Evolutionary conservation across 1,140 invertebrate species (phyloP).

Genomic region (Anastrepha obliqua): DNA sequence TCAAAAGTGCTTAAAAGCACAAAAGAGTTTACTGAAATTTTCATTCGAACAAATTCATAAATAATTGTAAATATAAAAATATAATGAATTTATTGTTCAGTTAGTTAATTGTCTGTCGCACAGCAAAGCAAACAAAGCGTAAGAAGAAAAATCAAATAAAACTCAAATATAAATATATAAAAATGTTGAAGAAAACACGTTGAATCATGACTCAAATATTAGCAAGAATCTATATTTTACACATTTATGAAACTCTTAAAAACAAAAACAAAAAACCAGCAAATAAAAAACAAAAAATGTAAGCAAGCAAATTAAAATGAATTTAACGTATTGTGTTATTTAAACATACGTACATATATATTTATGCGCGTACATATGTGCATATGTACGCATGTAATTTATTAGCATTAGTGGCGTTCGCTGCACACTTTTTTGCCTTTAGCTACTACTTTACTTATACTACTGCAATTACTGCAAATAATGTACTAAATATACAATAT

Average conservation of each 20-base stretch:
- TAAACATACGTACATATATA: neutral
- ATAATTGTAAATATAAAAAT: slow-evolving; percentile 42
- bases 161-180: slow-evolving; percentile 7
- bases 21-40: neutral
- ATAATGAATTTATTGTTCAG: slow-evolving; percentile 41
- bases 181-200: slow-evolving; percentile 16
- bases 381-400: neutral
- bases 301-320: neutral
- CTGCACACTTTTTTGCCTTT: slow-evolving; percentile 26
- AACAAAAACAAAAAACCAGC: neutral
- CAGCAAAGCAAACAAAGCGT: slow-evolving; percentile 2
- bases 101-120: slow-evolving; percentile 45
- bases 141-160: neutral
- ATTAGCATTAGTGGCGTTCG: slow-evolving; percentile 28
- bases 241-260: slow-evolving; percentile 32
- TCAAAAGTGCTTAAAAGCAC: neutral
- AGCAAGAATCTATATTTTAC: slow-evolving; percentile 41
- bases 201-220: slow-evolving; percentile 43
- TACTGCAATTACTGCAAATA: no score
- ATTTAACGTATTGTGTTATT: neutral
- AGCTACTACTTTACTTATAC: neutral
- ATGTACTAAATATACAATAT: no score
- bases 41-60: neutral
- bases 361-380: neutral
- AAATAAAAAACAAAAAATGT: neutral